Conservation (phyloP, 2,113 vertebrate genomes). For the Megaptera novaeangliae region DNA sequence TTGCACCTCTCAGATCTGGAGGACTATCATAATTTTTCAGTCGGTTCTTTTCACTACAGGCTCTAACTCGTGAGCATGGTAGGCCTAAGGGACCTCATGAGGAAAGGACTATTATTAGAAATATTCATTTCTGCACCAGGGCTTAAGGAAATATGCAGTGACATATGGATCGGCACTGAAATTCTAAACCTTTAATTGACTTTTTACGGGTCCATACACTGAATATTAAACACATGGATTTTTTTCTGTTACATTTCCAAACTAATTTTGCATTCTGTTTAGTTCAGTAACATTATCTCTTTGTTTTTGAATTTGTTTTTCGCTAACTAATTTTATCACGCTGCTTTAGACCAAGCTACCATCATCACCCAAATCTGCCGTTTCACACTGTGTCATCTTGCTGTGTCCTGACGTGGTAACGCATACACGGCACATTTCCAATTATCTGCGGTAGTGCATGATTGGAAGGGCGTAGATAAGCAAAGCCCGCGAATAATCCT, state of each 20-base stretch:
- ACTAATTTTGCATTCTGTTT: conserved; percentile 7
- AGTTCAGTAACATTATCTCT: conserved; percentile 6
- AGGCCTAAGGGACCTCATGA: conserved; percentile 21
- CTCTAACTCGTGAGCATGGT: background rate
- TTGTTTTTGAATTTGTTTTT: background rate
- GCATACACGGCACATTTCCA: background rate
- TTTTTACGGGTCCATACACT: conserved; percentile 25
- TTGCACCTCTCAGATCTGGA: conserved; percentile 10
- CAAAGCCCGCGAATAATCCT: background rate
- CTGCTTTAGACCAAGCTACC: background rate
- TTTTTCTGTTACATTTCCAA: background rate
- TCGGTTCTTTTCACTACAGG: conserved; percentile 39
- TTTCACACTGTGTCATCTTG: background rate
- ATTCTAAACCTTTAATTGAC: conserved; percentile 53
- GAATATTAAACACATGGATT: conserved; percentile 17
- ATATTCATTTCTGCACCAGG: conserved; percentile 34
- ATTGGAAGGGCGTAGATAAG: background rate
- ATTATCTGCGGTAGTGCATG: background rate
- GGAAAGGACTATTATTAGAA: conserved; percentile 52
- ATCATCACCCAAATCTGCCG: background rate
- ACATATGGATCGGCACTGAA: conserved; percentile 13
- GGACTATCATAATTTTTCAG: conserved; percentile 44
- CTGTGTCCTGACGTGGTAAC: background rate
- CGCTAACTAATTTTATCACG: background rate
- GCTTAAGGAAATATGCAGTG: conserved; percentile 17